A percentile compares a stretch with the other conserved stretches of the same genome.
These are phyloP conservation scores for Mionectes macconnelli DNA, from an alignment of 2,113 vertebrate species.

Conservation along the genomic window DNA sequence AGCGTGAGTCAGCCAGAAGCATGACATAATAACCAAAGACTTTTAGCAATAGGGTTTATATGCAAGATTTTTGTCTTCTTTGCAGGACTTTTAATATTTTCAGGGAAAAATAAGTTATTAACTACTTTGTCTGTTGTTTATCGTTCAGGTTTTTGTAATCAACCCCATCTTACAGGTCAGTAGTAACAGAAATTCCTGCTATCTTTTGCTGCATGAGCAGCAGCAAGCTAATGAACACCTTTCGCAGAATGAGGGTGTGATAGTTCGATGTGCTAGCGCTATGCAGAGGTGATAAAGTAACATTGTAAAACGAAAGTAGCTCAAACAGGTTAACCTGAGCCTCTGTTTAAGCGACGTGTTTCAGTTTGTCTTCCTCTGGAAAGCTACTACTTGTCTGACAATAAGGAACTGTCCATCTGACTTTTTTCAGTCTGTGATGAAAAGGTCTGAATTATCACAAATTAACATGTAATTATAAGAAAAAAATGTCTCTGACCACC, in stretches of 20 bases:
- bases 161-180: background rate
- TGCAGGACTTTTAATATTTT: background rate
- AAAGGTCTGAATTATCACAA: background rate
- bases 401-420: background rate
- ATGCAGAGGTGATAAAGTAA: background rate
- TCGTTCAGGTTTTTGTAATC: background rate
- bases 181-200: background rate
- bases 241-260: background rate
- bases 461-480: background rate
- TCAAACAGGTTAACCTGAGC: background rate
- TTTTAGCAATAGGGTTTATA: background rate
- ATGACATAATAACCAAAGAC: background rate
- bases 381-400: background rate
- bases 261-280: background rate
- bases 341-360: background rate
- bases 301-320: background rate
- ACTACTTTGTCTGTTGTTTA: background rate
- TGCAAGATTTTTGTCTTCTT: background rate
- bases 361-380: background rate
- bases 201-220: background rate
- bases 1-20: background rate
- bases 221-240: background rate
- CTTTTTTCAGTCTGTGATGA: background rate
- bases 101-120: too few relatives aligned
- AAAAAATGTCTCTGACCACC: background rate